Conservation (phyloP, 2,113 vertebrate species). For the Zonotrichia leucophrys region DNA sequence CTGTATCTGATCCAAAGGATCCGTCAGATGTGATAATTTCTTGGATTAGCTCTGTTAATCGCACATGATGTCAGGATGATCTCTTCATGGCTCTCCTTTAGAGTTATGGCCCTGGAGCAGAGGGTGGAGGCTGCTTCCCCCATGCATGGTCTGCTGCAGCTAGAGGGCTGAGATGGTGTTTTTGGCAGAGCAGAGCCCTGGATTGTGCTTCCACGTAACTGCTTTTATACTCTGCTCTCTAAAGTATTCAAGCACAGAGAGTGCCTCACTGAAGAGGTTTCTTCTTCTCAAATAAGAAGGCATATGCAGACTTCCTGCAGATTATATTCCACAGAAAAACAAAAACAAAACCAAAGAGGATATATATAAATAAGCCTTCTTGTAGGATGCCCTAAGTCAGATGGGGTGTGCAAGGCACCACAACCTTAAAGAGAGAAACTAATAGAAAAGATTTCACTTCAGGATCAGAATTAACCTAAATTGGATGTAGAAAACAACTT, state of each 20-base stretch:
- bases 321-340: neutral
- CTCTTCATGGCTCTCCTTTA: neutral
- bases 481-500: neutral
- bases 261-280: neutral
- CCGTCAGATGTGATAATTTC: neutral
- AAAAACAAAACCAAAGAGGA: neutral
- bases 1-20: neutral
- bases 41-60: constrained; percentile 1
- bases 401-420: neutral
- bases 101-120: neutral
- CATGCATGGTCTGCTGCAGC: neutral
- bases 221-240: neutral
- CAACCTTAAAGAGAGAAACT: neutral
- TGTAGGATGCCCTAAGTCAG: neutral
- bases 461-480: neutral
- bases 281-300: neutral
- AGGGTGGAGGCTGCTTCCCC: neutral
- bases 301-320: neutral
- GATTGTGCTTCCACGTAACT: neutral
- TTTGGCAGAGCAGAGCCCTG: neutral
- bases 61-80: neutral
- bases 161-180: neutral
- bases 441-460: neutral
- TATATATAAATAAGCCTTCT: neutral
- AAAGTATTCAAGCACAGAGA: neutral